phyloP scores from a whole-genome alignment of 2,797 vertebrate genomes.

The Bradypus variegatus region DNA sequence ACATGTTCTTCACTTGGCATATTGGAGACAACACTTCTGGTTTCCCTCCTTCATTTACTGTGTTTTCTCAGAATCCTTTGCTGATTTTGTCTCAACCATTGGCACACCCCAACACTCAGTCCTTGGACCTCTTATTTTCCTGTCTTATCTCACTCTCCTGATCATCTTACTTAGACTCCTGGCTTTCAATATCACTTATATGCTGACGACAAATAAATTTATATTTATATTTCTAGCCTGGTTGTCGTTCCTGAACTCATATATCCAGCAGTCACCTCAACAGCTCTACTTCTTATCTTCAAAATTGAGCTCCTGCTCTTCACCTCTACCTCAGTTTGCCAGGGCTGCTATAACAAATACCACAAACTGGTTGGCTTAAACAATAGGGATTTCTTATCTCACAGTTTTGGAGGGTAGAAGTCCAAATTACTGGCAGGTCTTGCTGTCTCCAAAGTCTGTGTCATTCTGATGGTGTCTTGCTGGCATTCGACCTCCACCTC shows the following conservation, averaged over 20 bases:
- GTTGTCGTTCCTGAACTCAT: not conserved
- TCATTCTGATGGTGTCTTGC: too few relatives aligned
- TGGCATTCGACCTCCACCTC: too few relatives aligned
- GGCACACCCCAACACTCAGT: not conserved
- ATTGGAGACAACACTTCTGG: not conserved
- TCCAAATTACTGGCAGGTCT: too few relatives aligned
- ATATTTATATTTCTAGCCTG: not conserved
- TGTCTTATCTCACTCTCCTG: not conserved
- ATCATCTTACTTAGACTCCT: not conserved
- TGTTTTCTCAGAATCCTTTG: not conserved
- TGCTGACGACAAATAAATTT: not conserved
- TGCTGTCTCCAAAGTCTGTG: too few relatives aligned
- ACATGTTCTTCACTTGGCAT: not conserved
- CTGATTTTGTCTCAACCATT: not conserved
- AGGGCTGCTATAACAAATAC: too few relatives aligned
- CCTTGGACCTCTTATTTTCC: not conserved
- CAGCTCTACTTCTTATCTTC: not conserved
- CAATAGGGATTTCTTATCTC: too few relatives aligned
- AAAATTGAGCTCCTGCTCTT: not conserved
- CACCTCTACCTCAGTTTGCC: too few relatives aligned
- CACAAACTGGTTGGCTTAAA: too few relatives aligned
- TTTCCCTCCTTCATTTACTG: not conserved
- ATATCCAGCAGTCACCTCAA: not conserved
- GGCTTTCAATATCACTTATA: not conserved
- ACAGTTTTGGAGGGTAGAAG: too few relatives aligned